Base-by-base conservation (phyloP, 2,888 invertebrate genomes). In the Apamea crenata region DNA sequence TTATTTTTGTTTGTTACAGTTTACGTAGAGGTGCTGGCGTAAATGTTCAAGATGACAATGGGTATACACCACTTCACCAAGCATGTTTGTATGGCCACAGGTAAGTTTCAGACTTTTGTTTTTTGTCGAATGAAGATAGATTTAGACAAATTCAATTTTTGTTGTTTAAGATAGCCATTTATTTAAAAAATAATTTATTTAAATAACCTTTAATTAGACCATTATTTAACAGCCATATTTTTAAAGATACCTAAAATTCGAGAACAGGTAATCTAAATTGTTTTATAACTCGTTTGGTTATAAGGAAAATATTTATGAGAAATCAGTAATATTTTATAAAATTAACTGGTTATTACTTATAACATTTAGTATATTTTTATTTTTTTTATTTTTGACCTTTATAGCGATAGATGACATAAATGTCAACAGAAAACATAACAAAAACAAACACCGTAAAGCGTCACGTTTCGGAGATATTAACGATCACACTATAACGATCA, bases 51-150 rank as follows among this genome's bases (percentile, higher is more conserved):
- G 99, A 99, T 94, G 98, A 98, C 91, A 99, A 98, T 94, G 99
- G 99, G 67, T 99, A 99, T 95, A 99, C 99, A 63, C 98, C 99
- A 50, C 97, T 99, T 72, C 99, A 99, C 95, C 99, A 99, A 96
- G 99, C 99, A 76, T 98, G 99, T 86, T 97, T 99, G 83, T 99
- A 99, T 95, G 99, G 99, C 16, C 99, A 99, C 96, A 98, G 97
- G 99, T 99, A 97, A 97, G 97, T 96, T 36, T 73, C 1, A 29
- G 18, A 32, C 50, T 40, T 29, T 29, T 0, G 3, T 5, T 59
- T 63, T 59, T 67, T 16, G 29, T 12, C 16, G 1, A n/a, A n/a
- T 65, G 25, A 2, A 8, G 1, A 18, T 59, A 32, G 18, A 16
- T 21, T n/a, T n/a, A 56, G 5, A 44, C n/a, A 25, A 56, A 56